Base-by-base conservation (phyloP, 2,888 invertebrate species). In the Stenchaetothrips biformis region DNA sequence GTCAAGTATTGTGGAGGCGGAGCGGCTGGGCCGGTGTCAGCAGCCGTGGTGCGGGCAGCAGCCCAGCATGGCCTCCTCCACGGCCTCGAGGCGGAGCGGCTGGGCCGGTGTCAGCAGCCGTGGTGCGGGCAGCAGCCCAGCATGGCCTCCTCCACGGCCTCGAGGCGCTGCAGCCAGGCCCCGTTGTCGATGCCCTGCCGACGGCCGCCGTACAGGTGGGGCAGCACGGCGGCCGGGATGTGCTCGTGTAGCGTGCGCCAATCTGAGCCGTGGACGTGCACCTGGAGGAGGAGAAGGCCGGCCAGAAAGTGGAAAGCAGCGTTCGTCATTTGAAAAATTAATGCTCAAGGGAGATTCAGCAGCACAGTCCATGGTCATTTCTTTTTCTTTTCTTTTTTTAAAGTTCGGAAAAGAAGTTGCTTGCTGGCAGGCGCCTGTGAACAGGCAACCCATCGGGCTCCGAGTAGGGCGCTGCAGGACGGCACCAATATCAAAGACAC, bases 221-320 rank as follows among this genome's bases (percentile, higher is more conserved):
- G 92, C 84, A 95, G 87, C 84, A 90, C 91, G 84, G 93, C 92
- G 0, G 93, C 91, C 77, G 90, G 91, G 82, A 95, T 89, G 85
- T 93, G 87, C 84, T 93, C 90, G 84, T 94, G 91, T 74, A 95
- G 87, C 2, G 92, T 89, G 81, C 93, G 92, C 77, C 92, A 90
- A 85, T 95, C 93, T 7, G 89, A 91, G 78, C 94, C 94, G 86
- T 94, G 92, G 88, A 95, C 95, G 80, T 92, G 89, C 83, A 95
- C 93, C 83, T 88, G 82, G 0, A 82, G 81, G 80, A 9, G 81
- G 78, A 80, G 25, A 62, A n/a, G n/a, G n/a, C n/a, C n/a, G n/a
- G n/a, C n/a, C n/a, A n/a, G n/a, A n/a, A n/a, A n/a, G n/a, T n/a
- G n/a, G n/a, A n/a, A n/a, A n/a, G n/a, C n/a, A n/a, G n/a, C n/a